phyloP scores from a whole-genome alignment of 2,888 invertebrate species.

The Caenorhabditis becei region DNA sequence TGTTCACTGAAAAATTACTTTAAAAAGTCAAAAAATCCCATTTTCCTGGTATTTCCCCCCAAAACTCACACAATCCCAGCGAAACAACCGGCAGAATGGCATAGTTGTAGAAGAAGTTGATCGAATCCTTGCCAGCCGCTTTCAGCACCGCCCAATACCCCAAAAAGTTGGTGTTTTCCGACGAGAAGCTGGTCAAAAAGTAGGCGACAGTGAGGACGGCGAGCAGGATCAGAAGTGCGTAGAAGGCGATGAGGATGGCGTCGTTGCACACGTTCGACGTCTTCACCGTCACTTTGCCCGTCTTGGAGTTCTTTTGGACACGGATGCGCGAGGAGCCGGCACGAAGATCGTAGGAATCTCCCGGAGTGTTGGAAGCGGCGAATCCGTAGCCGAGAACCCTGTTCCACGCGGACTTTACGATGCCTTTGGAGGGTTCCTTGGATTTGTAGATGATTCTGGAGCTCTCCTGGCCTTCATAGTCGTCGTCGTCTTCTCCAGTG shows the following conservation, averaged over 20 bases:
- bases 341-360: conserved; percentile 66
- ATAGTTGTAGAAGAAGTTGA: conserved; percentile 74
- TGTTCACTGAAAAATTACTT: too few relatives aligned
- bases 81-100: conserved; percentile 71
- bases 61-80: conserved; percentile 28
- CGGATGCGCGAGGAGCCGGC: conserved; percentile 58
- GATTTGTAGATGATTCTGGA: conserved; percentile 54
- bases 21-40: too few relatives aligned
- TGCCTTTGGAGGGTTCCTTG: conserved; percentile 30
- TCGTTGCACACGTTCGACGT: conserved; percentile 65
- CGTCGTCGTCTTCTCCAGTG: conserved; percentile 60
- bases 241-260: conserved; percentile 52
- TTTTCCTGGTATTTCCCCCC: too few relatives aligned
- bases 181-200: conserved; percentile 19
- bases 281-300: conserved; percentile 58
- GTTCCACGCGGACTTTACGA: conserved; percentile 60
- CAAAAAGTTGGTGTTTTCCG: conserved; percentile 19
- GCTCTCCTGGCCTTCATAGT: conserved; percentile 31
- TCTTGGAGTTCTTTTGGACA: conserved; percentile 58
- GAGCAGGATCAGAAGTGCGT: conserved; percentile 60
- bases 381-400: conserved; percentile 65
- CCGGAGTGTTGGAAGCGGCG: conserved; percentile 55
- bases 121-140: conserved; percentile 63
- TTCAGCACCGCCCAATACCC: conserved; percentile 60
- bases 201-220: conserved; percentile 65